Base-by-base conservation (phyloP, 2,797 vertebrate genomes). In the Clangula hyemalis region DNA sequence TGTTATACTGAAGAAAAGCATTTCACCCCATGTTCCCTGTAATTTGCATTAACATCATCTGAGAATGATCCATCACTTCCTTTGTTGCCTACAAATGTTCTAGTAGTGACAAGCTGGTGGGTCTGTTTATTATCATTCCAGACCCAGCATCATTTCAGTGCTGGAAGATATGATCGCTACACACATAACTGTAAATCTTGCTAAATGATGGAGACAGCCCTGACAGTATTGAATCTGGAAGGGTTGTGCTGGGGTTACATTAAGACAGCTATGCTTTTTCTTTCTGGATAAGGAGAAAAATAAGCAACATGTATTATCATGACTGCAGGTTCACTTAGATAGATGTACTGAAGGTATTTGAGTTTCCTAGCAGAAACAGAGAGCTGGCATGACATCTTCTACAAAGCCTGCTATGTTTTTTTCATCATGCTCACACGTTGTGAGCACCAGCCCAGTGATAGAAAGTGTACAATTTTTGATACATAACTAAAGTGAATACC, bases 71-170 rank as follows among this genome's bases (percentile, higher is more conserved):
- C 60, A 36, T 36, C 47, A 30, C 49, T 85, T 94, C 47, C 10
- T 69, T 74, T 30, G 38, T 36, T 81, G 27, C 75, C 49, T 91
- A 76, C 76, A 85, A 81, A n/a, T 58, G 49, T 78, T 78, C 22
- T 28, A n/a, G 39, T 39, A 66, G 65, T 43, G 47, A 64, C n/a
- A 57, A 15, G 12, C 65, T 68, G 41, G 11, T 58, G 60, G 47
- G 30, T 47, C 65, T 76, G 25, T 66, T 85, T 38, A 30, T 69
- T n/a, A 62, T 39, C 25, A 47, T 53, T 47, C 38, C 65, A 66
- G 65, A 36, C 32, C 27, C 45, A 56, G 69, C 39, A 75, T 56
- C 39, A 32, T 4, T 34, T 39, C 32, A 36, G 19, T 27, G 11
- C 49, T 77, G 43, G 34, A 62, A 68, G 56, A 49, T 17, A 36